Base-by-base conservation (phyloP, 2,888 invertebrate species). In the Drepanosiphum platanoidis region DNA sequence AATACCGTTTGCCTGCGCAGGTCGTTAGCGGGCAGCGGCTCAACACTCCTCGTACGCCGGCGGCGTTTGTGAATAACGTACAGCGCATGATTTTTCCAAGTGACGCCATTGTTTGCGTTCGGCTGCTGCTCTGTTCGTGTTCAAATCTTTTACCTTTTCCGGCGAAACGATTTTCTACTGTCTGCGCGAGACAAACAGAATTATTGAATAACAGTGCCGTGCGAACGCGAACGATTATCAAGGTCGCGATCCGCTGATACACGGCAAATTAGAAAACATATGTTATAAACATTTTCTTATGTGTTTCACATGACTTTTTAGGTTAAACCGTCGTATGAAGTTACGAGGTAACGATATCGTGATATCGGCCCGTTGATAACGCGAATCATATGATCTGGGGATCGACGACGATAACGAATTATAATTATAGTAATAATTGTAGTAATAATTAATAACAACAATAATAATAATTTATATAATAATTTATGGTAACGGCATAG, bases 221-320 rank as follows among this genome's bases (percentile, higher is more conserved):
- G n/a, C 39, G 58, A 27, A 64, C n/a, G 39, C 18, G 39, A 58
- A 84, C 52, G n/a, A 84, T 77, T 70, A 68, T 22, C 68, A 77
- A 84, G 84, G 84, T 77, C 77, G 39, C n/a, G 22, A 77, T 58
- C n/a, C n/a, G 30, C 75, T 77, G 68, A 66, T 77, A 84, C 30
- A 84, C 68, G 30, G 68, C 42, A n/a, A n/a, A n/a, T n/a, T 52
- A 84, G 11, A 13, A 68, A 77, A 52, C 84, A 84, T 66, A 84
- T 84, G 84, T 71, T 84, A n/a, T 68, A 34, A 0, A 32, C 77
- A 46, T 46, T 46, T 13, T n/a, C 46, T 18, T 1, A 13, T 42
- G 11, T 42, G 13, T 9, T 46, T 46, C 18, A 15, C 22, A 1
- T 22, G 0, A 52, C 18, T 52, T 52, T 70, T 77, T 39, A 77